phyloP scores from a whole-genome alignment of 2,113 vertebrate species.

The Rhinoderma darwinii region DNA sequence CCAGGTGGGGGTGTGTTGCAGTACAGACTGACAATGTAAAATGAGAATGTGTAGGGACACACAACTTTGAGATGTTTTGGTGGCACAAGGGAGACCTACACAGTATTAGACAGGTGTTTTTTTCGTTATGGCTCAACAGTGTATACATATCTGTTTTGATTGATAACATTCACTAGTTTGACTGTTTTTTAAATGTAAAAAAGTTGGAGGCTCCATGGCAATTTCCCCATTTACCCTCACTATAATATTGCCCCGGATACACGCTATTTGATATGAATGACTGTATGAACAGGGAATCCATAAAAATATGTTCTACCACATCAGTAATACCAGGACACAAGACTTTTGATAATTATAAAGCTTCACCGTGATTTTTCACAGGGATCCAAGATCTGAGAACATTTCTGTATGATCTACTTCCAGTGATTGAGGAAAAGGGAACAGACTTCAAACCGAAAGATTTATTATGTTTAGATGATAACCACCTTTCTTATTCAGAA shows the following conservation, averaged over 20 bases:
- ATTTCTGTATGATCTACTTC: neutral
- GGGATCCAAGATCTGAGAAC: neutral
- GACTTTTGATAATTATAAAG: neutral
- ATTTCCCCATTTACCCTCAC: neutral
- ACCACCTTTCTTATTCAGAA: neutral
- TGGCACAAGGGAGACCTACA: too few species aligned
- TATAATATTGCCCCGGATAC: neutral
- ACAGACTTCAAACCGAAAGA: slow-evolving; percentile 8
- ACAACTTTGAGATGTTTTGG: too few species aligned
- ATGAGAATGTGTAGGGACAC: too few species aligned
- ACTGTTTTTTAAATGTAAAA: too few species aligned
- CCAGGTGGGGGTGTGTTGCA: too few species aligned
- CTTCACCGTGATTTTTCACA: neutral
- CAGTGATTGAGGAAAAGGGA: neutral
- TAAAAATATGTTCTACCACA: neutral
- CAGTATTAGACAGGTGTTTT: too few species aligned
- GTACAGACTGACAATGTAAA: too few species aligned
- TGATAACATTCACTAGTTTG: too few species aligned
- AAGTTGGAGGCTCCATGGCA: too few species aligned
- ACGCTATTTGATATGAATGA: neutral
- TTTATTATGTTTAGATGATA: neutral
- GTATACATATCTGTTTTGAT: too few species aligned
- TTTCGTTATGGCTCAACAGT: too few species aligned
- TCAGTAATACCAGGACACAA: neutral
- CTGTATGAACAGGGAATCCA: neutral